Percentiles rank a stretch among this genome's conserved stretches.
phyloP scores from a whole-genome alignment of 2,888 invertebrate species.

The Phyto melanocephala region DNA sequence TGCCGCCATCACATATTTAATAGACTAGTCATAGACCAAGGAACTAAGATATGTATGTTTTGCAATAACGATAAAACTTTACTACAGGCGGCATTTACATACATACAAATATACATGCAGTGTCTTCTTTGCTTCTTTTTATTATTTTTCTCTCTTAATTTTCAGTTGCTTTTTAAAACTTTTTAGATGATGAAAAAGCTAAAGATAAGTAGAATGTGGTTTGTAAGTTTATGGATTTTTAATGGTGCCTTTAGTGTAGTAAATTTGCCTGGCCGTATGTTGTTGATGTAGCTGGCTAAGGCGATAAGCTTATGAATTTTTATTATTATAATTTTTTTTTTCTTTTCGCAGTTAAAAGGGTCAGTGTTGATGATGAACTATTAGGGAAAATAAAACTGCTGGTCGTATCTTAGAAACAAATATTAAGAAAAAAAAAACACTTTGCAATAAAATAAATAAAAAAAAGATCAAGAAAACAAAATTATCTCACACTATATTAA shows the following conservation, averaged over 20 bases:
- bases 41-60: background rate
- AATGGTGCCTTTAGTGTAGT: slow-evolving; percentile 30
- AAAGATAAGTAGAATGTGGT: slow-evolving; percentile 19
- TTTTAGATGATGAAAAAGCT: slow-evolving; percentile 5
- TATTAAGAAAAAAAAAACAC: slow-evolving; percentile 13
- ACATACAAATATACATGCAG: no score
- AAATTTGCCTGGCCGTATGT: background rate
- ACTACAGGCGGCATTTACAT: background rate
- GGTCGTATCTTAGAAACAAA: background rate
- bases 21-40: slow-evolving; percentile 17
- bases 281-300: background rate
- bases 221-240: slow-evolving; percentile 34
- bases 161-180: background rate
- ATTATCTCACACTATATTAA: slow-evolving; percentile 18
- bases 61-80: background rate
- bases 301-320: slow-evolving; percentile 31
- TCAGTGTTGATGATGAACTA: slow-evolving; percentile 46
- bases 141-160: background rate
- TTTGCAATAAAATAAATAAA: background rate
- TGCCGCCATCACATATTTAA: slow-evolving; percentile 21
- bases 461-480: slow-evolving; percentile 14
- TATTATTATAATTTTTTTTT: no score
- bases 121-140: background rate
- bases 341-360: slow-evolving; percentile 29
- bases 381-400: slow-evolving; percentile 20